Evolutionary conservation across 2,888 invertebrate genomes (phyloP).

Genomic region (Alloplasta piceator): DNA sequence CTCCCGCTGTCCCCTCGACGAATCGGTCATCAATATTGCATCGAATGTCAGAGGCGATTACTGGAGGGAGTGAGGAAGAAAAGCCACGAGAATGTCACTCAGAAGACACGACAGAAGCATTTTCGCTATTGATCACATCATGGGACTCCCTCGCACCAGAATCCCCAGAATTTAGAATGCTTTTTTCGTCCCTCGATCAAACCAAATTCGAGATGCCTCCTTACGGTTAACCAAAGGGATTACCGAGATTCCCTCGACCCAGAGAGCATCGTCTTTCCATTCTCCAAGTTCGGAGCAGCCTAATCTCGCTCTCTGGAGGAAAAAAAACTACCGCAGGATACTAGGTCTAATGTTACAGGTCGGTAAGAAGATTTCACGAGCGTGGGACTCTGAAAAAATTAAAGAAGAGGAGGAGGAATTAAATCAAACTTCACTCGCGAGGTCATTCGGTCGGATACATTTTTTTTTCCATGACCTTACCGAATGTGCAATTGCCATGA

Average conservation of each 20-base stretch:
- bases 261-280: conserved; percentile 15
- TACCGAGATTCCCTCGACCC: conserved; percentile 37
- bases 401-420: conserved; percentile 5
- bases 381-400: conserved; percentile 32
- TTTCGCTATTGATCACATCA: conserved; percentile 12
- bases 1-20: too few relatives aligned
- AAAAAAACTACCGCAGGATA: conserved; percentile 40
- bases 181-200: conserved; percentile 33
- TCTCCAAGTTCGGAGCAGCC: conserved; percentile 18
- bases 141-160: conserved; percentile 5
- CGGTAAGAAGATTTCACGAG: conserved; percentile 18
- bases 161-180: conserved; percentile 12
- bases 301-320: conserved; percentile 38
- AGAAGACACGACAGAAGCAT: background rate
- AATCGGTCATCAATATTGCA: conserved; percentile 38
- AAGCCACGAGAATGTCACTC: conserved; percentile 41
- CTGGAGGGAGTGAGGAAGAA: conserved; percentile 9
- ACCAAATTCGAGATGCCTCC: conserved; percentile 46
- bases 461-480: too few relatives aligned
- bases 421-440: background rate
- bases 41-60: conserved; percentile 53
- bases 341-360: conserved; percentile 12
- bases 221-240: conserved; percentile 59
- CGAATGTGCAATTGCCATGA: too few relatives aligned
- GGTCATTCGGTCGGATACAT: background rate